A percentile compares a stretch with the other conserved stretches of the same genome.
Conservation (phyloP, 64 coral and sea anemone genomes). For the Montipora efflorescens region DNA sequence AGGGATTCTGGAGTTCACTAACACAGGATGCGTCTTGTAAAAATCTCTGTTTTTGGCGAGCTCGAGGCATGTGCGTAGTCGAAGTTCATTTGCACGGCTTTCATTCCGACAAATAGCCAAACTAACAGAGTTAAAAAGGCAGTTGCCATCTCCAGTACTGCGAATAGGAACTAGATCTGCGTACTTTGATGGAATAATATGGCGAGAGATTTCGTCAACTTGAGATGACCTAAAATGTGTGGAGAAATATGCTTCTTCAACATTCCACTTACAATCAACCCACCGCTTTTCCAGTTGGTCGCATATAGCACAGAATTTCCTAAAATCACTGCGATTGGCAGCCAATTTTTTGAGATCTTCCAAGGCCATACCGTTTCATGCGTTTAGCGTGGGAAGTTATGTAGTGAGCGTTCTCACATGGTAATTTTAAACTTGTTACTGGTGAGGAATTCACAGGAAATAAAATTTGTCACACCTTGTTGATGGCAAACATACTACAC, state of each 20-base stretch:
- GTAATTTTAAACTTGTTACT: background rate
- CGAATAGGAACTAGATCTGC: background rate
- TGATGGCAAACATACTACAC: conserved; percentile 1
- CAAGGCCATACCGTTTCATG: background rate
- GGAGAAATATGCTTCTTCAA: conserved; percentile 1
- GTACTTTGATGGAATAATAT: conserved; percentile 1
- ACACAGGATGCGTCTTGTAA: conserved; percentile 44
- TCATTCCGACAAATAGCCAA: conserved; percentile 45
- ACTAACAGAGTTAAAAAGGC: conserved; percentile 49
- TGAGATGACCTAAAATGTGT: conserved; percentile 9
- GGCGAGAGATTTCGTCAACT: conserved; percentile 20
- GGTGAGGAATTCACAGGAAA: background rate
- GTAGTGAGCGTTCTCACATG: too few species aligned
- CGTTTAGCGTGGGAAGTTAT: background rate
- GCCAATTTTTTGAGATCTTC: conserved; percentile 7
- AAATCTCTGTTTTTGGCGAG: conserved; percentile 26
- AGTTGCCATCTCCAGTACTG: conserved; percentile 59
- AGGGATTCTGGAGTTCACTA: background rate
- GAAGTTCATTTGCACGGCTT: conserved; percentile 33
- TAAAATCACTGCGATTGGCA: conserved; percentile 1
- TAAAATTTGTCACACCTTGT: background rate
- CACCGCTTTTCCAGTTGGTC: conserved; percentile 3
- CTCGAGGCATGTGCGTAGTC: conserved; percentile 25
- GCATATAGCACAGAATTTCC: background rate
- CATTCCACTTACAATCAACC: background rate